These are phyloP conservation scores for Nyctereutes procyonoides DNA, from an alignment of 2,113 vertebrate species.

Conservation along the genomic window DNA sequence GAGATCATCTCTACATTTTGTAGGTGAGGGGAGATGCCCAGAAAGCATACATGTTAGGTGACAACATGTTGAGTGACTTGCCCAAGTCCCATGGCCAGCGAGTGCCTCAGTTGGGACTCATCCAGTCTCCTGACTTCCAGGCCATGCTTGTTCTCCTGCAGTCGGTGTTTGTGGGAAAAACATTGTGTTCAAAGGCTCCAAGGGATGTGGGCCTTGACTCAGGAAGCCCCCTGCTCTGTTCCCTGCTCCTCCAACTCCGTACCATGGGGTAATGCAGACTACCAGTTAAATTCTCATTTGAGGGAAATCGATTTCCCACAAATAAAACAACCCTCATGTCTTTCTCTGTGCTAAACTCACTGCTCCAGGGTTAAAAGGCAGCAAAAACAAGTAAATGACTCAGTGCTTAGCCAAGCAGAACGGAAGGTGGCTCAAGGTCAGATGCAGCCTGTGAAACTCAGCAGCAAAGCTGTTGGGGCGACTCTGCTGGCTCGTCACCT, in stretches of 20 bases:
- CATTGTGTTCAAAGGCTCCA: neutral
- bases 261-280: neutral
- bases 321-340: neutral
- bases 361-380: constrained; percentile 28
- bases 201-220: neutral
- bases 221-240: neutral
- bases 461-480: rapidly evolving
- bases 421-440: constrained; percentile 60
- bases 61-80: neutral
- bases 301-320: neutral
- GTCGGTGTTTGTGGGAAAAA: neutral
- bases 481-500: neutral
- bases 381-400: constrained; percentile 21
- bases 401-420: constrained; percentile 48
- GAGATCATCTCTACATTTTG: neutral
- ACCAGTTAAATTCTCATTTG: neutral
- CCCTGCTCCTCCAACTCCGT: neutral
- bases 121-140: neutral
- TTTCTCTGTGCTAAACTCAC: constrained; percentile 31
- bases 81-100: neutral
- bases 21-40: neutral
- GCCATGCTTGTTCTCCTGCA: neutral
- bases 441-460: neutral
- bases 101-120: neutral
- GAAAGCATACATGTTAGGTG: neutral